Evolutionary conservation across 1,140 invertebrate species (phyloP).

Genomic region (Hyles euphorbiae): DNA sequence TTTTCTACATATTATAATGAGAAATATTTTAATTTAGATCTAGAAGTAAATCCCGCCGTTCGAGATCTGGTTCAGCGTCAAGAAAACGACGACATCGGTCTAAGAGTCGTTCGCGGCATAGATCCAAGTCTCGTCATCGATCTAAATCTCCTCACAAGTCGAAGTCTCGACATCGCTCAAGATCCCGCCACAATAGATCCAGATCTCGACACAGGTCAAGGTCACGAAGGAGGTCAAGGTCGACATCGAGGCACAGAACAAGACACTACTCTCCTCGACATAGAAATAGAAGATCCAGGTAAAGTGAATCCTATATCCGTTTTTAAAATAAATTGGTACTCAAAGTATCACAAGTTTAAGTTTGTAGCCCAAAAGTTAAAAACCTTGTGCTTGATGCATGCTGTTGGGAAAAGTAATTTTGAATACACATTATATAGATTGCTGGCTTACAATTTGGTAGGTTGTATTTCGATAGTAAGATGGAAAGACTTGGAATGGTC

Average conservation of each 20-base stretch:
- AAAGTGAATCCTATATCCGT: neutral
- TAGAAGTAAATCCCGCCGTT: conserved; percentile 48
- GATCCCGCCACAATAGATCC: conserved; percentile 2
- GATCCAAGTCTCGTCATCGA: conserved; percentile 7
- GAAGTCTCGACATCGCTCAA: neutral
- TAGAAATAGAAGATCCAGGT: conserved; percentile 51
- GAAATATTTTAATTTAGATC: conserved; percentile 36
- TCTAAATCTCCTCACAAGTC: conserved; percentile 24
- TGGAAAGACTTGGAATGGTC: no score
- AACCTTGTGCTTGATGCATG: no score
- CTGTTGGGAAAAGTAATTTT: no score
- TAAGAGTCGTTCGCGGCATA: conserved; percentile 33
- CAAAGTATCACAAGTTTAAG: no score
- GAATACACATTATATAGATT: no score
- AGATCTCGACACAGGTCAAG: conserved; percentile 26
- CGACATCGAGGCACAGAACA: conserved; percentile 34
- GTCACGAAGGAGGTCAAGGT: conserved; percentile 34
- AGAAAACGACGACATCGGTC: conserved; percentile 37
- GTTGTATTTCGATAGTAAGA: no score
- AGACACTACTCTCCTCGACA: conserved; percentile 45
- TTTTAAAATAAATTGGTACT: no score
- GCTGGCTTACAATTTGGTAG: no score
- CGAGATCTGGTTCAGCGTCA: conserved; percentile 38
- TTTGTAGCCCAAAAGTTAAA: no score
- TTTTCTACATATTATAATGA: neutral